Evolutionary conservation across 2,888 invertebrate species (phyloP).

Genomic region (Heliconius sara): DNA sequence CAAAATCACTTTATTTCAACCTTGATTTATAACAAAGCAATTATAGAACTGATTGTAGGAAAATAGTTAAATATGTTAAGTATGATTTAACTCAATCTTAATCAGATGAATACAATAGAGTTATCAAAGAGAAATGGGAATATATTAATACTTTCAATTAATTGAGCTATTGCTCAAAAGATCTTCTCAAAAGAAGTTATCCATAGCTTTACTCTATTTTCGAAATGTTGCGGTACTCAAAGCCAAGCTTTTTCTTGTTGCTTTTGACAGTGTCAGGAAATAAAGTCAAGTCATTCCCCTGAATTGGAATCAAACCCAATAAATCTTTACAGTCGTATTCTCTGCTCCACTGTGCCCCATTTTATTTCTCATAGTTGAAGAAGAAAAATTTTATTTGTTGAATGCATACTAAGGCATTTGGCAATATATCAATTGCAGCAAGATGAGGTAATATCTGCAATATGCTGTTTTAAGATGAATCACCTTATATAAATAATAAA

Average conservation of each 20-base stretch:
- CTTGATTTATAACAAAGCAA: constrained; percentile 13
- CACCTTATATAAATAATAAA: too few relatives aligned
- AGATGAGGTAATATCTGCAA: constrained; percentile 31
- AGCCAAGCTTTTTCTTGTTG: too few relatives aligned
- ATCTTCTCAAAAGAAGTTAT: neutral
- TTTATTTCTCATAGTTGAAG: neutral
- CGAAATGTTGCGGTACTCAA: neutral
- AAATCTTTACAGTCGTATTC: neutral
- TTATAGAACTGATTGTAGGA: constrained; percentile 3
- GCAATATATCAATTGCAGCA: constrained; percentile 15
- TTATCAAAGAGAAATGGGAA: constrained; percentile 7
- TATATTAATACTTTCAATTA: neutral
- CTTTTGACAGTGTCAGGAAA: neutral
- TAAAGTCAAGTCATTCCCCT: neutral
- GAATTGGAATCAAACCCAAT: neutral
- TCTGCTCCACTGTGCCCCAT: neutral
- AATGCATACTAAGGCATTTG: constrained; percentile 2
- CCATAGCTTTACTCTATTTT: neutral
- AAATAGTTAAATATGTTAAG: constrained; percentile 6
- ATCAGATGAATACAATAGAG: constrained; percentile 4
- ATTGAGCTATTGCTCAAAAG: neutral
- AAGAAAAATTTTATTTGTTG: constrained; percentile 3
- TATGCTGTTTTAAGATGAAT: constrained; percentile 1
- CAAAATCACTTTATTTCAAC: neutral
- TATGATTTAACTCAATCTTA: constrained; percentile 2